These are phyloP conservation scores for Myxocyprinus asiaticus DNA, from an alignment of 2,113 vertebrate species.

Conservation along the genomic window DNA sequence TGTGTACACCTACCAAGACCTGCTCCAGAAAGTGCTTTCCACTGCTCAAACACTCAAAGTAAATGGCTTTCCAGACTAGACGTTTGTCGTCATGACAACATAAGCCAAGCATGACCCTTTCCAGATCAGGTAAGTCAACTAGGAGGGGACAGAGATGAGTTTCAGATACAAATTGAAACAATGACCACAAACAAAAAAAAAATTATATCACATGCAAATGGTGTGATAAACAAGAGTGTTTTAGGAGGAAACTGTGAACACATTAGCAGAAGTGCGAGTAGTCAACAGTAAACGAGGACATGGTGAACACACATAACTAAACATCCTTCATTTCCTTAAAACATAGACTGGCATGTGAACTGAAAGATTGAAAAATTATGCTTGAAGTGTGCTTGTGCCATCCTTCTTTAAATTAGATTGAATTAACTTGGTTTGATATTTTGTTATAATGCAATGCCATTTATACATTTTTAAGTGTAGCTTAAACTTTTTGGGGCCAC, in stretches of 20 bases:
- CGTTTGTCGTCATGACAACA: slow-evolving; percentile 79
- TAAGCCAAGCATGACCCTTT: slow-evolving; percentile 78
- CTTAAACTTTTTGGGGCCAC: too few relatives aligned
- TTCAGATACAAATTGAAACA: slow-evolving; percentile 29
- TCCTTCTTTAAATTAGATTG: too few relatives aligned
- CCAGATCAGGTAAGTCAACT: slow-evolving; percentile 75
- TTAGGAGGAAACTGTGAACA: neutral
- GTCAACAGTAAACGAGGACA: neutral
- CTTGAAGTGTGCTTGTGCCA: too few relatives aligned
- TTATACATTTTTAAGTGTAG: too few relatives aligned
- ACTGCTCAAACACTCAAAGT: slow-evolving; percentile 90
- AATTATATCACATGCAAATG: slow-evolving; percentile 20
- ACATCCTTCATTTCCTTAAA: slow-evolving; percentile 37
- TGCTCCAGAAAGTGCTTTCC: slow-evolving; percentile 95
- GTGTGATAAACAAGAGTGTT: neutral
- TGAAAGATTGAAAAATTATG: too few relatives aligned
- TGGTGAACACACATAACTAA: neutral
- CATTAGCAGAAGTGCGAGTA: slow-evolving; percentile 61
- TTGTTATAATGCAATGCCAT: too few relatives aligned
- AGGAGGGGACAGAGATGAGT: neutral
- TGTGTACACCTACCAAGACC: slow-evolving; percentile 79
- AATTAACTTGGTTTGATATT: too few relatives aligned
- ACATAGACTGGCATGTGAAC: neutral
- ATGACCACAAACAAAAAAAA: neutral
- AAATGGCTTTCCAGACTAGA: slow-evolving; percentile 84